phyloP scores from a whole-genome alignment of 2,797 vertebrate genomes.

The Fratercula arctica region DNA sequence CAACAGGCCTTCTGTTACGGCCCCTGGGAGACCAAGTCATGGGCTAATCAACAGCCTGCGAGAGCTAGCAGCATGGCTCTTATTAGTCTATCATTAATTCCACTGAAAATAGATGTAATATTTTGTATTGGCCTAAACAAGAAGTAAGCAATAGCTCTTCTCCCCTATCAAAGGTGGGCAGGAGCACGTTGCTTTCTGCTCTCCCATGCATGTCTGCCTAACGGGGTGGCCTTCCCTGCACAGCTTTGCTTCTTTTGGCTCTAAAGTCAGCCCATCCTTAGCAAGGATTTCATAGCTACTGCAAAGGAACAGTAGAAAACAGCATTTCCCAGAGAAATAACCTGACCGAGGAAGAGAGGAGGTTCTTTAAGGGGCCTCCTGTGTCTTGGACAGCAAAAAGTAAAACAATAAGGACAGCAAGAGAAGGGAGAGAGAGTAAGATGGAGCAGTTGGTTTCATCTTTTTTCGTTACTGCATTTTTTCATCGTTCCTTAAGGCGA shows the following conservation, averaged over 20 bases:
- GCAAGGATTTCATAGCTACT: not conserved
- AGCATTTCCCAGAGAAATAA: not conserved
- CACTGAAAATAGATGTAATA: not conserved
- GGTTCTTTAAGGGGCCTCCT: not conserved
- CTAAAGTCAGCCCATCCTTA: not conserved
- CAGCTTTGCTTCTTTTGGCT: not conserved
- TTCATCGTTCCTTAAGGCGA: constrained; percentile 16
- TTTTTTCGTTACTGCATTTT: constrained; percentile 29
- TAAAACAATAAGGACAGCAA: not conserved
- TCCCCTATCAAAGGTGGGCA: not conserved
- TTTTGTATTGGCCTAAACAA: not conserved
- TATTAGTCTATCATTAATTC: not conserved
- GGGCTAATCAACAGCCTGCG: not conserved
- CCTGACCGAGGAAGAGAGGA: not conserved
- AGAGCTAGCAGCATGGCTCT: not conserved
- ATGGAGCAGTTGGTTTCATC: not conserved
- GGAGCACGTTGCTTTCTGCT: not conserved
- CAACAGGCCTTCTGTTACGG: not conserved
- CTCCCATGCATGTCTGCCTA: not conserved
- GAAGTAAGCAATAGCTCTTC: not conserved
- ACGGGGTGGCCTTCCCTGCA: not conserved
- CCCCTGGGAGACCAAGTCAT: not conserved
- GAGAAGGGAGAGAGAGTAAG: not conserved
- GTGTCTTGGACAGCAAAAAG: not conserved
- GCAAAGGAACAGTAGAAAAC: not conserved